Evolutionary conservation across 1,140 invertebrate genomes (phyloP), one percentile per base, ranked within the genome.

Genomic region (Pissodes strobi): DNA sequence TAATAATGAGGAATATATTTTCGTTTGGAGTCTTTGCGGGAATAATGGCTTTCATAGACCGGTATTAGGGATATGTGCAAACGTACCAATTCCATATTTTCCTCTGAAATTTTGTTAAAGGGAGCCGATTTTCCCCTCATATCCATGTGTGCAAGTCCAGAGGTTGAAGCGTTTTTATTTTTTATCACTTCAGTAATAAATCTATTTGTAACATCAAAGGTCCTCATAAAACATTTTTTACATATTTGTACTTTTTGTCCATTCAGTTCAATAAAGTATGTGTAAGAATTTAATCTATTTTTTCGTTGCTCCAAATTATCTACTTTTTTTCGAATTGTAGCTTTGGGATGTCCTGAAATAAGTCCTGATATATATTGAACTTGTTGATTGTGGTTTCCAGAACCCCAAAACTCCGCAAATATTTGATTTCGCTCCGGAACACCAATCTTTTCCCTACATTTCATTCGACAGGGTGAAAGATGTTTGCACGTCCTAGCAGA

Each of bases 211-310:
- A 30, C 21, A 46, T 58, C 52, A 53, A 6, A 66, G 0, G 64
- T 66, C 17, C 19, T 25, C 17, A 51, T 17, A 39, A 66, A 66
- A 34, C 45, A 60, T 4, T 41, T 17, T 61, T 66, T 61, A 41
- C 56, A 66, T 17, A 55, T 30, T 51, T 34, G 6, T 34, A 34
- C 30, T n/a, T n/a, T n/a, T n/a, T n/a, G n/a, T n/a, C n/a, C n/a
- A n/a, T n/a, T n/a, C n/a, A n/a, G n/a, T n/a, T n/a, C n/a, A n/a
- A n/a, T n/a, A n/a, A n/a, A n/a, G n/a, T n/a, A n/a, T n/a, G n/a
- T n/a, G n/a, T n/a, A n/a, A n/a, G n/a, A n/a, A n/a, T n/a, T n/a
- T n/a, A n/a, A n/a, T n/a, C n/a, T n/a, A n/a, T n/a, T n/a, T n/a
- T n/a, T n/a, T n/a, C n/a, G n/a, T n/a, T n/a, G n/a, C n/a, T n/a